Conservation (phyloP, 2,888 invertebrate genomes). For the Stramonita haemastoma region DNA sequence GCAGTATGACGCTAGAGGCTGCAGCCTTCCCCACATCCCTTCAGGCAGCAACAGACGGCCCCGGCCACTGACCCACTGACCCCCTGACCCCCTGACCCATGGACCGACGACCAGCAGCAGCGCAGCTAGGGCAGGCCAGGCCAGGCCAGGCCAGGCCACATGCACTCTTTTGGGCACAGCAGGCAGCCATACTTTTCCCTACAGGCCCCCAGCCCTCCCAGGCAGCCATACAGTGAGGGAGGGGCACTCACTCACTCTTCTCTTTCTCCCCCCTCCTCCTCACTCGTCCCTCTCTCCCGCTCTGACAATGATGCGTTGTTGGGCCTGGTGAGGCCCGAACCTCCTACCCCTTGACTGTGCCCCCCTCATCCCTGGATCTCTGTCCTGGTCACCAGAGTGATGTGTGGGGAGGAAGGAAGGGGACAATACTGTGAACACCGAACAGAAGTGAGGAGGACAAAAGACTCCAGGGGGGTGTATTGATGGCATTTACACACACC, state of each 20-base stretch:
- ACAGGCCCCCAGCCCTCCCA: background rate
- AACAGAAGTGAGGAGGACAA: background rate
- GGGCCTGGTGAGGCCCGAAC: too few species aligned
- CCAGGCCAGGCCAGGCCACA: background rate
- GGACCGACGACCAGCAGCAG: too few species aligned
- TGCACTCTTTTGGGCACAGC: constrained; percentile 6
- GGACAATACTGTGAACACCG: background rate
- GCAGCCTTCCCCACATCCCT: background rate
- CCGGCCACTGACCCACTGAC: too few species aligned
- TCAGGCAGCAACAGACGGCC: background rate
- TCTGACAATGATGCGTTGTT: too few species aligned
- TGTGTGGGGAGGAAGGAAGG: background rate
- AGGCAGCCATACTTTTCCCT: constrained; percentile 3
- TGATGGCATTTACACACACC: too few species aligned
- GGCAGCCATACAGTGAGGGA: background rate
- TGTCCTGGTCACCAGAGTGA: background rate
- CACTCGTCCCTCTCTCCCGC: background rate
- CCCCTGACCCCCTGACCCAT: too few species aligned
- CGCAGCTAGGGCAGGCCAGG: too few species aligned
- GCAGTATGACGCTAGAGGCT: background rate
- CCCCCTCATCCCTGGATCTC: background rate
- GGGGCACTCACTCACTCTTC: too few species aligned
- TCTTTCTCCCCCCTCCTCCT: too few species aligned
- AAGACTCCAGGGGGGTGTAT: too few species aligned
- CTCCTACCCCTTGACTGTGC: background rate